These are phyloP conservation scores for Microcebus lehilahytsara DNA, from an alignment of 2,113 vertebrate species.

Conservation along the genomic window DNA sequence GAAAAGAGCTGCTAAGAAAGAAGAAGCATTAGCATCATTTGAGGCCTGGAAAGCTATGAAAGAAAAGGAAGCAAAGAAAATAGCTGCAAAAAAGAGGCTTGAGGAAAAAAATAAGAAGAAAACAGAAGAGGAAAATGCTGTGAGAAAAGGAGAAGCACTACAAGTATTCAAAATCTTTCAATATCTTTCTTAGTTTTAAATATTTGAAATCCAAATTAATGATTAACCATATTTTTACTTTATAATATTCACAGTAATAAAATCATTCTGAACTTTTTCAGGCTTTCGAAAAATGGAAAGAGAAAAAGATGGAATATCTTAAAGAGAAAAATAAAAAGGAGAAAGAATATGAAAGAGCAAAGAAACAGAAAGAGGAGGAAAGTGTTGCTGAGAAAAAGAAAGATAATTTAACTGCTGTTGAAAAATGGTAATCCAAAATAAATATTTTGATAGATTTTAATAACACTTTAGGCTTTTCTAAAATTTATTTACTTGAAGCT, in stretches of 20 bases:
- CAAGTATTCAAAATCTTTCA: conserved; percentile 79
- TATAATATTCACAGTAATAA: background rate
- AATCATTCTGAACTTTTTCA: conserved; percentile 76
- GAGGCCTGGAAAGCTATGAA: conserved; percentile 95
- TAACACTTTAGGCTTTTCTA: background rate
- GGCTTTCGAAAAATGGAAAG: conserved; percentile 96
- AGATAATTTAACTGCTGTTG: conserved; percentile 86
- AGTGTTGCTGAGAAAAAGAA: conserved; percentile 86
- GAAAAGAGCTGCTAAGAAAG: conserved; percentile 86
- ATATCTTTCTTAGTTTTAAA: background rate
- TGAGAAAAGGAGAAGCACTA: conserved; percentile 86
- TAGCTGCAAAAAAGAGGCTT: conserved; percentile 84
- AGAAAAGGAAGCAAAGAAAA: conserved; percentile 83
- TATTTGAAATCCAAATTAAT: background rate
- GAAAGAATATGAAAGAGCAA: conserved; percentile 85
- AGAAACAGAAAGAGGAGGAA: conserved; percentile 86
- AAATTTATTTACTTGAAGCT: background rate
- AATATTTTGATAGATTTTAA: background rate
- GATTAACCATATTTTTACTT: background rate
- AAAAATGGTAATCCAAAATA: conserved; percentile 87
- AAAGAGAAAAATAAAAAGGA: conserved; percentile 87
- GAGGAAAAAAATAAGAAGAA: conserved; percentile 83
- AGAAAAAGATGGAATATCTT: conserved; percentile 85
- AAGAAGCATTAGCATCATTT: conserved; percentile 90
- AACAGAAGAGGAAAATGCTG: conserved; percentile 83